Conservation (phyloP, 2,888 invertebrate genomes). For the Hemistola chrysoprasaria region DNA sequence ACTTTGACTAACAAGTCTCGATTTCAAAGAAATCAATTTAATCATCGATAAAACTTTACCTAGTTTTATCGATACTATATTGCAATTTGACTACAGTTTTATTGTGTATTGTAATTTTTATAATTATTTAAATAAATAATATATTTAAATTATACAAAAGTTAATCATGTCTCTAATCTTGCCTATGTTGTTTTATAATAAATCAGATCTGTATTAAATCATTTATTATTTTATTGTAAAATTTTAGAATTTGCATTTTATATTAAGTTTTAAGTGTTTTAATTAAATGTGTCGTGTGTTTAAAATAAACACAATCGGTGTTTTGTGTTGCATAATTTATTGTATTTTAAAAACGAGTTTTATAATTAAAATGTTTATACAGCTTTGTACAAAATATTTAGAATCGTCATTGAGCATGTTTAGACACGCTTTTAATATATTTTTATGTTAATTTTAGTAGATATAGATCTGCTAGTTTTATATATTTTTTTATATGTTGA, state of each 20-base stretch:
- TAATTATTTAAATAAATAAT: conserved; percentile 44
- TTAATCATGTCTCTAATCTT: conserved; percentile 63
- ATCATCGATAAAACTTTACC: conserved; percentile 41
- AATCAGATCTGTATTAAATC: conserved; percentile 31
- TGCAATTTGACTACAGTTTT: conserved; percentile 37
- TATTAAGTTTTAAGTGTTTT: conserved; percentile 43
- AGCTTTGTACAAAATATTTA: conserved; percentile 56
- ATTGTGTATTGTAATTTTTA: conserved; percentile 36
- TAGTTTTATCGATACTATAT: conserved; percentile 25
- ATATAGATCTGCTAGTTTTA: conserved; percentile 75
- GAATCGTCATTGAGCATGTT: conserved; percentile 36
- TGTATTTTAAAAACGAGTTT: conserved; percentile 63
- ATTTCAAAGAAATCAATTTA: conserved; percentile 64
- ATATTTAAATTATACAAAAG: conserved; percentile 38
- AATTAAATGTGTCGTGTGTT: conserved; percentile 29
- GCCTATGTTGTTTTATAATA: conserved; percentile 46
- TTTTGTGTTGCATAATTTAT: conserved; percentile 77
- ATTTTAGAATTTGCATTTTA: conserved; percentile 31
- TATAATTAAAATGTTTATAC: conserved; percentile 59
- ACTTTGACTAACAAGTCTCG: conserved; percentile 50
- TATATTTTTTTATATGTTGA: conserved; percentile 43
- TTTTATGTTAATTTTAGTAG: conserved; percentile 31
- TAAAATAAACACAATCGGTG: conserved; percentile 39
- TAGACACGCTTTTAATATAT: conserved; percentile 36
- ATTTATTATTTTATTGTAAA: conserved; percentile 14